Evolutionary conservation across 2,797 vertebrate genomes (phyloP).

Genomic region (Lepilemur ruficaudatus): DNA sequence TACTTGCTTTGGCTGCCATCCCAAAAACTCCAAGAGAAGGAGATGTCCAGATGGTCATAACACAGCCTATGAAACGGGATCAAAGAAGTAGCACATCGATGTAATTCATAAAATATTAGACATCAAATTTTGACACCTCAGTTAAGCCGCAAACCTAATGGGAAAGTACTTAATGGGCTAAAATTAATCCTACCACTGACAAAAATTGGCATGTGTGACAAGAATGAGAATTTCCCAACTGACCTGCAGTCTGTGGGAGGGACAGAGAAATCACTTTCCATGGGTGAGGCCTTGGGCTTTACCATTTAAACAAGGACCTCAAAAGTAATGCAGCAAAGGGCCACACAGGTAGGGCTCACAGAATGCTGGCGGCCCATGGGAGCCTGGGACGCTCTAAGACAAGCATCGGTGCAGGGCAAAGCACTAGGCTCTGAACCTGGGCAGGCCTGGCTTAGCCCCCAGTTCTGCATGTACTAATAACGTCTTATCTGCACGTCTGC

Average conservation of each 20-base stretch:
- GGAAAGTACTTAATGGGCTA: constrained; percentile 62
- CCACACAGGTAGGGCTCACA: neutral
- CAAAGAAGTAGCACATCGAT: constrained; percentile 31
- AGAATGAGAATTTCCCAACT: constrained; percentile 35
- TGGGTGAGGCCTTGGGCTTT: neutral
- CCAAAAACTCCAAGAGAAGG: constrained; percentile 66
- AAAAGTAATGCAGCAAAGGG: neutral
- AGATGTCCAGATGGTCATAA: constrained; percentile 71
- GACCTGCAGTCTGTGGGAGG: neutral
- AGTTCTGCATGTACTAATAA: neutral
- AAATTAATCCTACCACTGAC: constrained; percentile 68
- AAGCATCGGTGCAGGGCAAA: neutral
- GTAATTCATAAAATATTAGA: constrained; percentile 64
- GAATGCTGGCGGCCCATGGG: fast-evolving
- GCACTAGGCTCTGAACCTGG: neutral
- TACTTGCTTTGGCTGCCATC: constrained; percentile 70
- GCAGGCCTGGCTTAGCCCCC: neutral
- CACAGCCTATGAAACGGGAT: constrained; percentile 46
- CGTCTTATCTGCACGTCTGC: neutral
- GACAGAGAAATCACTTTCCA: neutral
- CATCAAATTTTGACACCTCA: constrained; percentile 50
- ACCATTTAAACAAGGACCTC: neutral
- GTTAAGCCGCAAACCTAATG: constrained; percentile 26
- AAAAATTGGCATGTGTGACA: neutral
- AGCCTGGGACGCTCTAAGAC: neutral